These are phyloP conservation scores for Pagetopsis macropterus DNA, from an alignment of 2,797 vertebrate genomes.

Conservation along the genomic window DNA sequence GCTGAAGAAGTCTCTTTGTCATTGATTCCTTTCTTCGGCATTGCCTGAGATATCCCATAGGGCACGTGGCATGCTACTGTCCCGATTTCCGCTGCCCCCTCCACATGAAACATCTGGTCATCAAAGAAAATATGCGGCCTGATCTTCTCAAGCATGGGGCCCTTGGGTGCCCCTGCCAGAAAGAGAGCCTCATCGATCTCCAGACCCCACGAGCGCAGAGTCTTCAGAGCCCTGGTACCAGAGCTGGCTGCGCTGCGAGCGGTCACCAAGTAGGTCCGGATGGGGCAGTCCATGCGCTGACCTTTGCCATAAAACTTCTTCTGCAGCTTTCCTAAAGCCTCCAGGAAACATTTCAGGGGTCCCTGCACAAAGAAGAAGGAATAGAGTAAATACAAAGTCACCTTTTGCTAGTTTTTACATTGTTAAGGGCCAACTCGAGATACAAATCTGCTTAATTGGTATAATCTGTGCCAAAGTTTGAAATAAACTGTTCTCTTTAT, in stretches of 20 bases:
- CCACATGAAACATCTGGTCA: slow-evolving; percentile 95
- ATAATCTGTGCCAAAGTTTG: not conserved
- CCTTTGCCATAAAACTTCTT: slow-evolving; percentile 75
- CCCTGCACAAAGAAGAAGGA: slow-evolving; percentile 73
- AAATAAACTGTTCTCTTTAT: not conserved
- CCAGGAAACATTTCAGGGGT: slow-evolving; percentile 74
- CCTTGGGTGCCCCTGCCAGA: slow-evolving; percentile 94
- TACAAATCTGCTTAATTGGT: not conserved
- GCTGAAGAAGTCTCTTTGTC: slow-evolving; percentile 44
- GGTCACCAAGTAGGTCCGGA: slow-evolving; percentile 95
- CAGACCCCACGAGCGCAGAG: slow-evolving; percentile 93
- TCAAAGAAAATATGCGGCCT: slow-evolving; percentile 95
- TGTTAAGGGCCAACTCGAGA: not conserved
- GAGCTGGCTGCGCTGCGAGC: slow-evolving; percentile 94
- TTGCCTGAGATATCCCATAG: slow-evolving; percentile 85
- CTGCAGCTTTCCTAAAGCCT: slow-evolving; percentile 74
- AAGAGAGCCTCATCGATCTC: slow-evolving; percentile 96
- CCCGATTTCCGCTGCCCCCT: slow-evolving; percentile 91
- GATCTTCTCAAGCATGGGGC: slow-evolving; percentile 93
- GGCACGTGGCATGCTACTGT: slow-evolving; percentile 92
- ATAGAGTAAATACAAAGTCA: not conserved
- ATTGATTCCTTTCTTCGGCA: slow-evolving; percentile 51
- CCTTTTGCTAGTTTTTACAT: not conserved
- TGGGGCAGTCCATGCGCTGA: slow-evolving; percentile 85
- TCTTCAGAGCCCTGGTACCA: slow-evolving; percentile 92